Conservation (phyloP, 2,113 vertebrate species). For the Seriola quinqueradiata region DNA sequence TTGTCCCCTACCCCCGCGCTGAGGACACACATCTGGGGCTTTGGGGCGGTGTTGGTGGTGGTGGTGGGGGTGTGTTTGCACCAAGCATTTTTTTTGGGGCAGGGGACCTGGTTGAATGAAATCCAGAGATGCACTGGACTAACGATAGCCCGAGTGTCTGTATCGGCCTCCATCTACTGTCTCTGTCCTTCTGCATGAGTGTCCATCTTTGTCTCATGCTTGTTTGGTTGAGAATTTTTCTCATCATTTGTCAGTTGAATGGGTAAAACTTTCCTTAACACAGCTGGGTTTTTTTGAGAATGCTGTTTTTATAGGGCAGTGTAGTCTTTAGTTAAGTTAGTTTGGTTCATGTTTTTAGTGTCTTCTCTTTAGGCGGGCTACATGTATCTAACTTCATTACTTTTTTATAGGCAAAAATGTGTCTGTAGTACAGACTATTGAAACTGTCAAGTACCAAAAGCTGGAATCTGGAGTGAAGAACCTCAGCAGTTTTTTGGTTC, state of each 20-base stretch:
- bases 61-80: constrained; percentile 38
- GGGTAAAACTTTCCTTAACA: too few relatives aligned
- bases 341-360: background rate
- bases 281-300: too few relatives aligned
- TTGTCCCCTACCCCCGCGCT: constrained; percentile 67
- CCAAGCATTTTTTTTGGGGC: constrained; percentile 45
- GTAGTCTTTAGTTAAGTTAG: background rate
- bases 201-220: background rate
- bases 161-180: constrained; percentile 36
- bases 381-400: too few relatives aligned
- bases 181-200: constrained; percentile 31
- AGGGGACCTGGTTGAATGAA: constrained; percentile 37
- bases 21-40: constrained; percentile 64
- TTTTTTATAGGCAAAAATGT: background rate
- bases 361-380: background rate
- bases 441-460: background rate
- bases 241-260: background rate
- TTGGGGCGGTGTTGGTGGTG: constrained; percentile 11
- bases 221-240: constrained; percentile 7
- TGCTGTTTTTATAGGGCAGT: background rate
- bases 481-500: background rate
- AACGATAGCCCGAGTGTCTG: constrained; percentile 26
- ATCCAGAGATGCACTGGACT: constrained; percentile 40
- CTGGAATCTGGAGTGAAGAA: background rate
- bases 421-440: background rate